Percentiles rank a stretch among this genome's conserved stretches.
Conservation (phyloP, 2,113 vertebrate genomes). For the Prietella phreatophila region DNA sequence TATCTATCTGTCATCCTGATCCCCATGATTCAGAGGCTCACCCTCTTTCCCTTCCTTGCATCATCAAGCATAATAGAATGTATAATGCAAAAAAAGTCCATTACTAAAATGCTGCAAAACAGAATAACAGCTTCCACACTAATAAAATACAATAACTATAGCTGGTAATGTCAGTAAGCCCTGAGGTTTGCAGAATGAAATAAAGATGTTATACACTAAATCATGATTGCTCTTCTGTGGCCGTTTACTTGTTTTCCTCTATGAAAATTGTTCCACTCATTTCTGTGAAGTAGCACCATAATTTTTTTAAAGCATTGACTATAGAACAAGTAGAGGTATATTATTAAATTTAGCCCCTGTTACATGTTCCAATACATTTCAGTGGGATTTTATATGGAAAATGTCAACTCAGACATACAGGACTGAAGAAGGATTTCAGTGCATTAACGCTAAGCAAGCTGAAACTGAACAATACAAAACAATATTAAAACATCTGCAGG, state of each 20-base stretch:
- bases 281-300: neutral
- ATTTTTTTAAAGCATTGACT: neutral
- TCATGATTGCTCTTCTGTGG: conserved; percentile 1
- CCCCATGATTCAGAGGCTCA: neutral
- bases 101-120: conserved; percentile 1
- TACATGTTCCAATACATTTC: neutral
- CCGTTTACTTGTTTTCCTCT: neutral
- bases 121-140: conserved; percentile 1
- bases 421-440: neutral
- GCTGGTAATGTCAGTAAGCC: neutral
- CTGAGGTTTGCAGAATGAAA: neutral
- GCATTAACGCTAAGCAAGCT: neutral
- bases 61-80: conserved; percentile 29
- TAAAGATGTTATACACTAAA: neutral
- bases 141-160: conserved; percentile 2
- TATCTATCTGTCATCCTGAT: neutral
- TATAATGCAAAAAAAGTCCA: conserved; percentile 18
- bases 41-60: conserved; percentile 28
- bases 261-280: conserved; percentile 3
- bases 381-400: neutral
- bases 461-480: neutral
- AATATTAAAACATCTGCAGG: neutral
- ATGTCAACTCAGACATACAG: neutral
- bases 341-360: neutral
- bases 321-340: neutral